Conservation (phyloP, 2,113 vertebrate species). For the Engraulis encrasicolus region DNA sequence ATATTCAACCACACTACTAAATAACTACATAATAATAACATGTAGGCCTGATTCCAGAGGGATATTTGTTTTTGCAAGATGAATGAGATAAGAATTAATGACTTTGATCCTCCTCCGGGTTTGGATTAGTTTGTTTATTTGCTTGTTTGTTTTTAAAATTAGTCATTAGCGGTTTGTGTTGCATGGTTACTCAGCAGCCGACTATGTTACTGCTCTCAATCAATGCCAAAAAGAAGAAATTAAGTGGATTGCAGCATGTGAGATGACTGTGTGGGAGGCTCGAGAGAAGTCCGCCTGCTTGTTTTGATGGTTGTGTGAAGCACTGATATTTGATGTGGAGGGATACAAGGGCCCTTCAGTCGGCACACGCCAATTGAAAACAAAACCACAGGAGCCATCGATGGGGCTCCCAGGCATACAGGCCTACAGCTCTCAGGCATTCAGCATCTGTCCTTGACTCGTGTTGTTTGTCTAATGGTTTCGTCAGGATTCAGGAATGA, state of each 20-base stretch:
- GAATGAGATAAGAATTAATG: no score
- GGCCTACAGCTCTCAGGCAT: no score
- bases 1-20: no score
- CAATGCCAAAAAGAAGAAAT: not conserved
- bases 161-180: not conserved
- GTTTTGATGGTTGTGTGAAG: not conserved
- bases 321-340: not conserved
- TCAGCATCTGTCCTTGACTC: not conserved
- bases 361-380: not conserved
- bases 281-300: not conserved
- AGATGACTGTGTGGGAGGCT: not conserved
- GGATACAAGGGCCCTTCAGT: not conserved
- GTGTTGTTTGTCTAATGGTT: not conserved
- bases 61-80: no score
- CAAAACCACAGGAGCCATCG: no score
- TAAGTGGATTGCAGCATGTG: no score
- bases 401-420: not conserved
- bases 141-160: no score
- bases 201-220: not conserved
- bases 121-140: no score
- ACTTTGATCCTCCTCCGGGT: no score
- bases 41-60: no score
- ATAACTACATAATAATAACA: no score
- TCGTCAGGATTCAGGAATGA: no score
- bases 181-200: not conserved